Conservation (phyloP, 2,888 invertebrate genomes). For the Nomada ferruginata region DNA sequence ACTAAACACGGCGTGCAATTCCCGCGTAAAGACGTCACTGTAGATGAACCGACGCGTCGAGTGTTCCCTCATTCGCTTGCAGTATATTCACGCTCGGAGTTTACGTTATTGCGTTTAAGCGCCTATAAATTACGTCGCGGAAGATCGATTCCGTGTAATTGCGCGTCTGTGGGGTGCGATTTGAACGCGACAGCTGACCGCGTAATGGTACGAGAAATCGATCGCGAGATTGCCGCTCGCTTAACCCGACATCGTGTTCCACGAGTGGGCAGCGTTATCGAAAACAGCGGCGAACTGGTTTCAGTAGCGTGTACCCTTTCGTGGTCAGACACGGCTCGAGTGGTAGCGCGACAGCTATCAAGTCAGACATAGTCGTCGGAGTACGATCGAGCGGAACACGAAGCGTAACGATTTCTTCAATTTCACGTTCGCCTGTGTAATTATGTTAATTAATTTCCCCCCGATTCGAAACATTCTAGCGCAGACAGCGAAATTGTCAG, state of each 20-base stretch:
- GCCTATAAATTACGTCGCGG: conserved; percentile 50
- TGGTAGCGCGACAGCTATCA: conserved; percentile 45
- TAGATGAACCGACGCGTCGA: conserved; percentile 7
- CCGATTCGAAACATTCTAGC: too few species aligned
- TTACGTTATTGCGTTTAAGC: conserved; percentile 51
- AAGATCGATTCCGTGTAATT: conserved; percentile 51
- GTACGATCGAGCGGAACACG: not conserved
- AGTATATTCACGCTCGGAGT: conserved; percentile 15
- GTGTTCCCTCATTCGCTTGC: too few species aligned
- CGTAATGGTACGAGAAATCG: conserved; percentile 14
- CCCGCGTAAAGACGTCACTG: conserved; percentile 14
- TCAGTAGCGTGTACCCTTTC: conserved; percentile 58
- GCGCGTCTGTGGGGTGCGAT: conserved; percentile 21
- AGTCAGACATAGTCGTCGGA: conserved; percentile 41
- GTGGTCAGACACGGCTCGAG: conserved; percentile 51
- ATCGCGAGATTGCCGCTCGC: conserved; percentile 9
- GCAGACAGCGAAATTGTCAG: too few species aligned
- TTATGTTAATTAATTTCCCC: too few species aligned
- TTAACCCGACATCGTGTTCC: not conserved
- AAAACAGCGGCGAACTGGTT: conserved; percentile 9
- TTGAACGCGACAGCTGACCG: not conserved
- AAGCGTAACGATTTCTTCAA: not conserved
- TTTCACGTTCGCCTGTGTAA: not conserved
- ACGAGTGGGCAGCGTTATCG: not conserved
- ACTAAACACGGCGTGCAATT: conserved; percentile 32